Evolutionary conservation across 2,797 vertebrate genomes (phyloP).

Genomic region (Denticeps clupeoides): DNA sequence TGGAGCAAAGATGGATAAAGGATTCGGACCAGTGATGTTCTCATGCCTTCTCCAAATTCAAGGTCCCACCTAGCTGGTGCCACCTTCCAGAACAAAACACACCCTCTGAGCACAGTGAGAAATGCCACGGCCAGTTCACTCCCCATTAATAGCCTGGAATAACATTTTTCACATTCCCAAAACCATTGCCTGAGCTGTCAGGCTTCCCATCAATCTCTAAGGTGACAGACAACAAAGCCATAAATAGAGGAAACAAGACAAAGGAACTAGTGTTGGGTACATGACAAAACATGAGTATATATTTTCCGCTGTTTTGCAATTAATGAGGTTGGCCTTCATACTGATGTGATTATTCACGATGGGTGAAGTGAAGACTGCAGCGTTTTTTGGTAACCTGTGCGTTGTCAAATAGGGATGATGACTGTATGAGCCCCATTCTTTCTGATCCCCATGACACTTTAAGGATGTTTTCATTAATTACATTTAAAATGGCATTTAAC

Average conservation of each 20-base stretch:
- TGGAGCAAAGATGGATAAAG: neutral
- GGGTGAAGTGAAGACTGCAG: no score
- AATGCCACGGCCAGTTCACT: conserved; percentile 35
- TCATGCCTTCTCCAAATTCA: conserved; percentile 23
- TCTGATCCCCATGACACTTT: no score
- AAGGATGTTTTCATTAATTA: no score
- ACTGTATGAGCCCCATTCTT: no score
- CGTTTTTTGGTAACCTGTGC: no score
- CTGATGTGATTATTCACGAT: no score
- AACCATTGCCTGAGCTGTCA: conserved; percentile 36
- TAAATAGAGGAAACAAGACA: conserved; percentile 30
- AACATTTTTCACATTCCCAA: conserved; percentile 38
- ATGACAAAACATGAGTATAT: no score
- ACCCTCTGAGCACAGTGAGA: conserved; percentile 38
- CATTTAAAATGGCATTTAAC: no score
- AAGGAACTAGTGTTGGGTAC: conserved; percentile 32
- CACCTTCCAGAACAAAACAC: conserved; percentile 23
- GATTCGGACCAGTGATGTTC: conserved; percentile 5
- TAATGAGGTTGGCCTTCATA: no score
- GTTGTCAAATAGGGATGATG: no score
- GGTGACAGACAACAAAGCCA: conserved; percentile 39
- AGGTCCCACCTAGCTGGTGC: conserved; percentile 22
- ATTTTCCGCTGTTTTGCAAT: no score
- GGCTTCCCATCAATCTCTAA: conserved; percentile 23
- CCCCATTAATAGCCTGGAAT: conserved; percentile 26